These are phyloP conservation scores for Beaufortia kweichowensis DNA, from an alignment of 2,113 vertebrate genomes.

Conservation along the genomic window DNA sequence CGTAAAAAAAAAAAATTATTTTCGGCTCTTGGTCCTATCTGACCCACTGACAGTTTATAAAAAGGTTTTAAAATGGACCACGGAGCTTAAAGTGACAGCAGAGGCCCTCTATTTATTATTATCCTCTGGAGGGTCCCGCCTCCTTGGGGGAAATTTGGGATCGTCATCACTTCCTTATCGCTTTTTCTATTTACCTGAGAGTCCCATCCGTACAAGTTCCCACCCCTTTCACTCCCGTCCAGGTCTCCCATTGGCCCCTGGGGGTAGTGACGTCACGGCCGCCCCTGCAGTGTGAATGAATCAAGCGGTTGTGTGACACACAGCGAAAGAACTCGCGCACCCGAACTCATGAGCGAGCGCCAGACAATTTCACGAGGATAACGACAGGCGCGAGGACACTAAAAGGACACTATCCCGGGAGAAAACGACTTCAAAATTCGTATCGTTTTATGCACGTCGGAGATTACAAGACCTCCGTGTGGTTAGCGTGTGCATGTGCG, in stretches of 20 bases:
- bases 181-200: fast-evolving
- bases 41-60: neutral
- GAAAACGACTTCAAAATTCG: conserved; percentile 1
- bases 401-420: conserved; percentile 32
- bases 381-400: conserved; percentile 20
- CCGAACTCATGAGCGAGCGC: conserved; percentile 29
- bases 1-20: neutral
- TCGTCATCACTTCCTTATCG: conserved; percentile 45
- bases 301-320: conserved; percentile 74
- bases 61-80: neutral
- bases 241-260: conserved; percentile 69
- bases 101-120: conserved; percentile 64
- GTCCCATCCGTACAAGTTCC: conserved; percentile 5
- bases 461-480: conserved; percentile 28
- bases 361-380: conserved; percentile 43
- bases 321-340: conserved; percentile 67
- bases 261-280: conserved; percentile 83
- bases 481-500: conserved; percentile 59
- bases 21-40: no score
- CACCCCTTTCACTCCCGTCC: conserved; percentile 49
- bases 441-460: conserved; percentile 4
- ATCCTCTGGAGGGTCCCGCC: conserved; percentile 61
- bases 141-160: conserved; percentile 60
- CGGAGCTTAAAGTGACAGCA: neutral
- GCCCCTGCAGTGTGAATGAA: conserved; percentile 95